Evolutionary conservation across 2,797 vertebrate species (phyloP).

Genomic region (Leptoclinus maculatus): DNA sequence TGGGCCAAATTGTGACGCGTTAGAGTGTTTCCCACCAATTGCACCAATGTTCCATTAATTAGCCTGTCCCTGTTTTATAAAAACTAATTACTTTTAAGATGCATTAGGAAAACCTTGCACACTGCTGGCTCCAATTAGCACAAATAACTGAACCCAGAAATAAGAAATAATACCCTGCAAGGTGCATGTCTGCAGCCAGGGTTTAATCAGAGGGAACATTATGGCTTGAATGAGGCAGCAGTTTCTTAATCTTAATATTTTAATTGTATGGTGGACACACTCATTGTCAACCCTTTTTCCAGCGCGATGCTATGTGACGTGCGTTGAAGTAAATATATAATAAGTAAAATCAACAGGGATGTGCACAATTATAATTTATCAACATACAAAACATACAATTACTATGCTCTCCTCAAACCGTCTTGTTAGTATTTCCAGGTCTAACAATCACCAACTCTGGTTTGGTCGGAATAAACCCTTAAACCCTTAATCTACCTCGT

Average conservation of each 20-base stretch:
- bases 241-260: neutral
- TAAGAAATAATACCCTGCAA: too few species aligned
- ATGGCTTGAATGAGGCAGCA: neutral
- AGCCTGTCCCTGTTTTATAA: neutral
- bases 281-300: neutral
- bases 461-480: too few species aligned
- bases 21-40: constrained; percentile 45
- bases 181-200: neutral
- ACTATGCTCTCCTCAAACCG: too few species aligned
- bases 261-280: neutral
- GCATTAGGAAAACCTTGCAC: neutral
- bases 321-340: too few species aligned
- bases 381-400: too few species aligned
- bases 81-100: constrained; percentile 17
- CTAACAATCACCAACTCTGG: too few species aligned
- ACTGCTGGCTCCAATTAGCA: neutral
- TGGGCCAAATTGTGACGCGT: constrained; percentile 27
- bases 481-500: too few species aligned
- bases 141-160: neutral
- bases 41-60: constrained; percentile 22
- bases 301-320: too few species aligned
- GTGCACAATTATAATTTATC: too few species aligned
- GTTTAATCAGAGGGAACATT: neutral
- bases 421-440: too few species aligned
- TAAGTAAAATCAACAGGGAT: too few species aligned